Percentiles rank a stretch among this genome's conserved stretches.
phyloP scores from a whole-genome alignment of 2,113 vertebrate species.

The Odocoileus hemionus region DNA sequence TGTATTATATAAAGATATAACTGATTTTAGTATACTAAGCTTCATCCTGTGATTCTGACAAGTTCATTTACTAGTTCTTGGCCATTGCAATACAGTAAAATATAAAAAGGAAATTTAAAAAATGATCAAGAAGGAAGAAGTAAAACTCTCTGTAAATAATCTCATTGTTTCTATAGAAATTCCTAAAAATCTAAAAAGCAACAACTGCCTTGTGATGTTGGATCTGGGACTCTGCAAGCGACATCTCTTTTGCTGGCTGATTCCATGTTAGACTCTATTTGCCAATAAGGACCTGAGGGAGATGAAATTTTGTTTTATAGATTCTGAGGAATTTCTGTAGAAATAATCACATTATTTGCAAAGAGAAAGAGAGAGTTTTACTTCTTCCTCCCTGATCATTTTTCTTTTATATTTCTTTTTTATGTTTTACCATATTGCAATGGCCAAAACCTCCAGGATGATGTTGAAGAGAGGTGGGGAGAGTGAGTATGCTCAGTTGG shows the following conservation, averaged over 20 bases:
- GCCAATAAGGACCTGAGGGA: not conserved
- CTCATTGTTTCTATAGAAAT: not conserved
- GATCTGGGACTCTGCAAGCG: not conserved
- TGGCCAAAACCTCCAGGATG: not conserved
- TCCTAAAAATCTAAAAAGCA: not conserved
- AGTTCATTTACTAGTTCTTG: not conserved
- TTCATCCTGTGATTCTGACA: not conserved
- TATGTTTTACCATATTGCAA: not conserved
- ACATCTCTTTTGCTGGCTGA: not conserved
- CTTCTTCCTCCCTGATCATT: not conserved
- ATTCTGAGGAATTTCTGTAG: not conserved
- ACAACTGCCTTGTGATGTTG: not conserved
- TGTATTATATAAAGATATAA: not conserved
- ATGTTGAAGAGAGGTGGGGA: not conserved
- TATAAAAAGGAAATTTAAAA: not conserved
- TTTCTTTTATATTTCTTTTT: not conserved
- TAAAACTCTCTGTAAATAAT: not conserved
- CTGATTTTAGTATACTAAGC: not conserved
- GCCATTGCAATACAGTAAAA: not conserved
- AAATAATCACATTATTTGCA: not conserved
- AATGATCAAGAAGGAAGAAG: not conserved
- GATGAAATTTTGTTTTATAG: not conserved
- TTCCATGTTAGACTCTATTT: not conserved
- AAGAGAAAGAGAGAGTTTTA: not conserved
- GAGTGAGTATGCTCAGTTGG: not conserved